Base-by-base conservation (phyloP, 1,140 invertebrate genomes). In the Drepana arcuata region DNA sequence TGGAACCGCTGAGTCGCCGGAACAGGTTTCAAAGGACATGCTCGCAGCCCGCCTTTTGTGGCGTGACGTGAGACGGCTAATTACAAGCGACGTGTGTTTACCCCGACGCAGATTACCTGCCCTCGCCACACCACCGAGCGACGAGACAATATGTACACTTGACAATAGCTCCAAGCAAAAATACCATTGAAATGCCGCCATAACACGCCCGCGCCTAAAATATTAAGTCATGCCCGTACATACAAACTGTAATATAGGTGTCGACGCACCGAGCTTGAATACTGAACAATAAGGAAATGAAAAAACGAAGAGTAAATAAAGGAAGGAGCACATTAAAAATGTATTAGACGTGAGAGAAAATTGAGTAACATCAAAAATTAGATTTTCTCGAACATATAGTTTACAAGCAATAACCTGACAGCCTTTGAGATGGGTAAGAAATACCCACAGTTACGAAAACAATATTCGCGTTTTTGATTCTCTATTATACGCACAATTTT, bases 11-110 rank as follows among this genome's bases (percentile, higher is more conserved):
- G 18, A 21, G 4, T 21, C 18, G 18, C 18, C 18, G 24, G 24
- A 4, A 26, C 4, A 10, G 6, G n/a, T 6, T 10, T 26, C 24
- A 26, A 26, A 26, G 24, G 10, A 10, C 14, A 16, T 12, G 25
- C 23, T 34, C 16, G 23, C 25, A 15, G 15, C 6, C 25, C 25
- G 32, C 16, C 30, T 29, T 44, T 47, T 55, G 42, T 49, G 35
- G 37, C 26, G 26, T 34, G 38, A 43, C 33, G 40, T 42, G 42
- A 40, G 37, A 42, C 31, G 37, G 51, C 45, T 55, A 55, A 55
- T 55, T 55, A 49, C 51, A 41, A 39, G 39, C 38, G 46, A 38
- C 46, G 34, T 41, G 39, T 42, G 46, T 49, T 46, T 42, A 32
- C 48, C 32, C 41, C 40, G 37, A 31, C 40, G 32, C 27, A 45